Conservation (phyloP, 2,888 invertebrate genomes). For the Thysanoteuthis rhombus region DNA sequence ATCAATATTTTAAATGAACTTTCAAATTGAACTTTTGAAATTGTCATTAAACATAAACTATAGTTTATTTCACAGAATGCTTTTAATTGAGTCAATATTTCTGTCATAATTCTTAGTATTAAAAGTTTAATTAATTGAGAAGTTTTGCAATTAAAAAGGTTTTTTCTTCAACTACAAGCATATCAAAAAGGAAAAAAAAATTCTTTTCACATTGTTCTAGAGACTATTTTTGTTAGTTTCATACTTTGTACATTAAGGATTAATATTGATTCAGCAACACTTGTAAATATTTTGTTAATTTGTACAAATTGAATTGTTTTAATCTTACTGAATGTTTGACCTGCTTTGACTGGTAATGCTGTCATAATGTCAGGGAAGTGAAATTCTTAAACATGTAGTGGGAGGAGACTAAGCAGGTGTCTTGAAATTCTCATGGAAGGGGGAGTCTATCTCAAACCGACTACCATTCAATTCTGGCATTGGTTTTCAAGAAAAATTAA, state of each 20-base stretch:
- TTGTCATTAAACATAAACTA: background rate
- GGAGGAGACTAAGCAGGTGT: background rate
- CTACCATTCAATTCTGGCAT: background rate
- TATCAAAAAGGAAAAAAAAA: no score
- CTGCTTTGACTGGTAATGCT: background rate
- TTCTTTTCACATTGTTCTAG: background rate
- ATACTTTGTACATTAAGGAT: background rate
- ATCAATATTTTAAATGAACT: background rate
- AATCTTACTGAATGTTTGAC: background rate
- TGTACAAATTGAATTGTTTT: background rate
- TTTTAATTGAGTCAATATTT: no score
- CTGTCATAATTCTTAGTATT: no score
- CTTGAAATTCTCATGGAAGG: background rate
- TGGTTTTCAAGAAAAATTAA: background rate
- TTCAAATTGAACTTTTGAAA: background rate
- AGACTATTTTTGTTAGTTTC: background rate
- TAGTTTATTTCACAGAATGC: background rate
- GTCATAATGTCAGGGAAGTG: background rate
- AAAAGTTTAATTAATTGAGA: no score
- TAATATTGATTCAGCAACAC: background rate
- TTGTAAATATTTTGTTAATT: background rate
- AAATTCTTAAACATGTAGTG: background rate
- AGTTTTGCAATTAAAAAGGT: no score
- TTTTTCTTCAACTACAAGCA: no score
- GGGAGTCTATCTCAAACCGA: background rate